These are phyloP conservation scores for Plectus sambesii DNA, from an alignment of 1,140 invertebrate genomes.

Conservation along the genomic window DNA sequence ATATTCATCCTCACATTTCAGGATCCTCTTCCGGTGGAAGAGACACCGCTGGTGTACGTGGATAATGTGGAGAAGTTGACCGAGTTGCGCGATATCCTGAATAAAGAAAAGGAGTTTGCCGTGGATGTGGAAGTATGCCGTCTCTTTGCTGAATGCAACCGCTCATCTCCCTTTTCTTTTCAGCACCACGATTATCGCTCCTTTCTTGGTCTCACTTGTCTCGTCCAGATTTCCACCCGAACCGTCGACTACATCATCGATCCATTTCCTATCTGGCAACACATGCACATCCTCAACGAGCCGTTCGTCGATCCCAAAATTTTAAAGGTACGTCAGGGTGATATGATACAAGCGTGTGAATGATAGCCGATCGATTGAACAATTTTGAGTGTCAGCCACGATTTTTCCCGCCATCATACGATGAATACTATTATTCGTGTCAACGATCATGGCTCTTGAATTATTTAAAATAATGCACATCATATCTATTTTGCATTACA, in stretches of 20 bases:
- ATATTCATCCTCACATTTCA: too few species aligned
- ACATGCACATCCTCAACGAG: slow-evolving; percentile 73
- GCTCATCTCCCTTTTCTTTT: slow-evolving; percentile 3
- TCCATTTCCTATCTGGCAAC: slow-evolving; percentile 64
- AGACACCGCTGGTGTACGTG: slow-evolving; percentile 60
- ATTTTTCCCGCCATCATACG: too few species aligned
- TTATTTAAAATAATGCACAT: too few species aligned
- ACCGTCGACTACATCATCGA: slow-evolving; percentile 82
- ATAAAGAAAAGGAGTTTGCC: slow-evolving; percentile 60
- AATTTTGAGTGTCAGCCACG: too few species aligned
- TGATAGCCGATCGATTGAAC: too few species aligned
- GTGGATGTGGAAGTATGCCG: slow-evolving; percentile 65
- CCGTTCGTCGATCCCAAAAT: slow-evolving; percentile 80
- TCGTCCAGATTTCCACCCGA: slow-evolving; percentile 83
- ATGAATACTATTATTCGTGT: too few species aligned
- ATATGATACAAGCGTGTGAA: too few species aligned
- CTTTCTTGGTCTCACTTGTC: slow-evolving; percentile 63
- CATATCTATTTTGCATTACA: too few species aligned
- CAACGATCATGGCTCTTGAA: too few species aligned
- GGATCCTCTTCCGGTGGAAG: too few species aligned
- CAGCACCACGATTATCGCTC: slow-evolving; percentile 28
- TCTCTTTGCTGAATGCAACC: background rate
- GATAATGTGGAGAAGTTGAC: slow-evolving; percentile 58
- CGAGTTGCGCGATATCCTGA: slow-evolving; percentile 58
- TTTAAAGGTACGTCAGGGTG: slow-evolving; percentile 54